Base-by-base conservation (phyloP, 2,888 invertebrate species). In the Spialia ferax region DNA sequence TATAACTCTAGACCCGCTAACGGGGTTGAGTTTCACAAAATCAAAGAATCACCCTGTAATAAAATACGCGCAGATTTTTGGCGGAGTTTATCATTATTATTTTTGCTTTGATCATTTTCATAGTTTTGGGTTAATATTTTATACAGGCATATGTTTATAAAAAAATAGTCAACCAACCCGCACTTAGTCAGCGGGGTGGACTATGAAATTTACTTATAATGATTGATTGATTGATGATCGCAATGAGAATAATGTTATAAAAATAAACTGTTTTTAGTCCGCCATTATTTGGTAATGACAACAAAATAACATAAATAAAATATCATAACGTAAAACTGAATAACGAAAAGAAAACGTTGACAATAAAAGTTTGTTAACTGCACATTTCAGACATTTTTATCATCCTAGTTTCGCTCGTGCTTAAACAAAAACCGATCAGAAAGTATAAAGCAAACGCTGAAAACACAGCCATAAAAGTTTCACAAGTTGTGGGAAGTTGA, bases 401-500 rank as follows among this genome's bases (percentile, higher is more conserved):
- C 66, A 61, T 67, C 52, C 32, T 61, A 67, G 66, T 61, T 67
- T 54, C 32, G 55, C 55, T 60, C 42, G 54, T 60, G 38, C 61
- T 67, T 67, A 67, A 67, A 67, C 61, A 67, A 52, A 65, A 65
- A 67, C 66, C 66, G 66, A 67, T 67, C 61, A 55, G 61, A 67
- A 67, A 67, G 66, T 67, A 67, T 61, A 67, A 61, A 67, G 66
- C 66, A 67, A 67, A 67, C 66, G 66, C 32, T 67, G 66, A 67
- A 67, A 67, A 67, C 60, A 67, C 66, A 61, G 61, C 62, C 54
- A 60, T 73, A 72, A 74, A 76, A 77, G 70, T 76, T 77, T 70
- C 76, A 75, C 73, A 77, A 75, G 76, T 77, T 78, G 65, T 55
- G 68, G 72, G 73, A 77, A 75, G 73, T 73, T 76, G 73, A 68